Base-by-base conservation (phyloP, 2,888 invertebrate genomes). In the Athalia circularis region DNA sequence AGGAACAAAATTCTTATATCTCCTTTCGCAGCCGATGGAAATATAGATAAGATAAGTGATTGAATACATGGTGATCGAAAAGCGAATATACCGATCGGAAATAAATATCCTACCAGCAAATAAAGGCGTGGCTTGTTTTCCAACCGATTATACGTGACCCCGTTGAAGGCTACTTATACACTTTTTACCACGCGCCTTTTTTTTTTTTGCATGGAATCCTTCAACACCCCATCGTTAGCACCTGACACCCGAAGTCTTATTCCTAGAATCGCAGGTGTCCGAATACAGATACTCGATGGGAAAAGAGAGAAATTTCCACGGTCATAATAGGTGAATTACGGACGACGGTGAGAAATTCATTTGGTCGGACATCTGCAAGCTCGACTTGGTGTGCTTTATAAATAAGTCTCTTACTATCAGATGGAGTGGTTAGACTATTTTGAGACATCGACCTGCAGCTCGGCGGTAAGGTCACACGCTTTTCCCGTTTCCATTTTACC, bases 401-500 rank as follows among this genome's bases (percentile, higher is more conserved):
- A 75, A 48, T 62, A 64, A 75, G 50, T 64, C n/a, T 59, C 15
- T 13, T 59, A 5, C 6, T 86, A 87, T 86, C 85, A 83, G 85
- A 85, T 85, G 80, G 83, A 82, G 82, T 83, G 77, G 82, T 80
- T 79, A 62, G 80, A 86, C 86, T 89, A 88, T 88, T 89, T 89
- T 86, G 83, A 87, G 87, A 81, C 87, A 89, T 90, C 87, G 87
- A 88, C 87, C 87, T 88, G 88, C 47, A 11, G 52, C 52, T 89
- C 85, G 85, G 82, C 85, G 86, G 82, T 89, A 89, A 89, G 88
- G 88, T 89, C 88, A 88, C 84, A 82, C 86, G 82, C 85, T 59
- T 47, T 59, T 45, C 47, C 57, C 9, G n/a, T 47, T 6, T 72
- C n/a, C n/a, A 9, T 11, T 0, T 11, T 29, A 8, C 0, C n/a